Evolutionary conservation across 2,888 invertebrate genomes (phyloP).

Genomic region (Adela reaumurella): DNA sequence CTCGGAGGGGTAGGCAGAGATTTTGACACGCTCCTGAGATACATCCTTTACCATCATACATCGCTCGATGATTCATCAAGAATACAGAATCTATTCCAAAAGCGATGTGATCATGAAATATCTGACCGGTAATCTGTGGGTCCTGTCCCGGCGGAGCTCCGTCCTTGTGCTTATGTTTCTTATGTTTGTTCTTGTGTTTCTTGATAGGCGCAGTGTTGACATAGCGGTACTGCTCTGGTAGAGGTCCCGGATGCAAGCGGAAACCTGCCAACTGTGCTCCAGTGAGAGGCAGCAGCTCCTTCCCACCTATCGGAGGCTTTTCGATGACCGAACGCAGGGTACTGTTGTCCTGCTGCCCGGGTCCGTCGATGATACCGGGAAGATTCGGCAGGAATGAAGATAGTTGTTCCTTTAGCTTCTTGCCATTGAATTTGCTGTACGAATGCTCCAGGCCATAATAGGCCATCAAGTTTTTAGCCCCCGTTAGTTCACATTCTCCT

Average conservation of each 20-base stretch:
- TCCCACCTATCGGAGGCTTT: conserved; percentile 90
- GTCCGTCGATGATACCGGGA: conserved; percentile 93
- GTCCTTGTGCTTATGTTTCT: conserved; percentile 91
- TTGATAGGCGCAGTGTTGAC: conserved; percentile 89
- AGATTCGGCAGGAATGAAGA: conserved; percentile 93
- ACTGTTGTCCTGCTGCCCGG: conserved; percentile 82
- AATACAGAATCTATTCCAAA: no score
- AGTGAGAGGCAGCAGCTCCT: conserved; percentile 81
- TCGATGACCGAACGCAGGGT: conserved; percentile 92
- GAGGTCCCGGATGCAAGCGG: conserved; percentile 90
- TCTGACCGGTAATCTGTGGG: conserved; percentile 63
- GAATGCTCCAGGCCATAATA: conserved; percentile 96
- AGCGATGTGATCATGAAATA: no score
- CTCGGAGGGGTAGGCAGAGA: no score
- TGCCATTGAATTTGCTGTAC: conserved; percentile 96
- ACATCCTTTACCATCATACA: no score
- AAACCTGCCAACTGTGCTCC: conserved; percentile 90
- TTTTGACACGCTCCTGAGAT: no score
- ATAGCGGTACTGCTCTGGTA: conserved; percentile 93
- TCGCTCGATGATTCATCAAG: no score
- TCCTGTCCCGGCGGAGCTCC: conserved; percentile 76
- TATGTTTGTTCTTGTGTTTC: conserved; percentile 93
- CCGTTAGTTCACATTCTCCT: conserved; percentile 91
- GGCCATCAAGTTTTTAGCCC: conserved; percentile 95
- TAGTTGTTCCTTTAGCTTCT: conserved; percentile 90